A percentile compares a stretch with the other conserved stretches of the same genome.
These are phyloP conservation scores for Clunio marinus DNA, from an alignment of 2,888 invertebrate species.

Conservation along the genomic window DNA sequence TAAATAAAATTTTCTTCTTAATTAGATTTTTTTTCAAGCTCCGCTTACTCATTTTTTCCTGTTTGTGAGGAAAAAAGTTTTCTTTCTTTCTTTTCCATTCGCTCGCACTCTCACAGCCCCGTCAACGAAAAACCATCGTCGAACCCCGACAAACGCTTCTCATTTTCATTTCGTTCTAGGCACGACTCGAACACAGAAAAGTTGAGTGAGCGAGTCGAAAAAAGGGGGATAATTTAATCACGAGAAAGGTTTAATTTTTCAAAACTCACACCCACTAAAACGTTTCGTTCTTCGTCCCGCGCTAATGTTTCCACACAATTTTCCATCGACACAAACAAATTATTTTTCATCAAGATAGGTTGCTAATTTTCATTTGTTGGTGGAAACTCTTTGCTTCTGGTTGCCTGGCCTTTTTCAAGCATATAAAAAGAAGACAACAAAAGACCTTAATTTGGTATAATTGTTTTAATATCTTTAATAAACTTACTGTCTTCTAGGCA, in stretches of 20 bases:
- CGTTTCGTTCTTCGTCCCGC: background rate
- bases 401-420: too few relatives aligned
- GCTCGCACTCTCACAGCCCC: background rate
- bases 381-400: background rate
- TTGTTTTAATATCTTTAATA: too few relatives aligned
- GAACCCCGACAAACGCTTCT: constrained; percentile 10
- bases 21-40: constrained; percentile 39
- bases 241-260: constrained; percentile 35
- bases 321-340: constrained; percentile 32
- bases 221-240: constrained; percentile 35
- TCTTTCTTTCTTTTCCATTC: background rate
- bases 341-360: constrained; percentile 29
- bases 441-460: too few relatives aligned
- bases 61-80: constrained; percentile 20
- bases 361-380: constrained; percentile 22
- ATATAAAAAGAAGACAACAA: too few relatives aligned
- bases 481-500: too few relatives aligned
- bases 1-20: constrained; percentile 39
- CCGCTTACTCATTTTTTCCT: constrained; percentile 36
- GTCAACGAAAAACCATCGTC: constrained; percentile 12
- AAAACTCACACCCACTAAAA: constrained; percentile 12
- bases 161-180: constrained; percentile 27
- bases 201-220: background rate
- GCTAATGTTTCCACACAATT: constrained; percentile 26
- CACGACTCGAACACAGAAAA: constrained; percentile 11